Conservation (phyloP, 2,113 vertebrate genomes). For the Syngnathus scovelli region DNA sequence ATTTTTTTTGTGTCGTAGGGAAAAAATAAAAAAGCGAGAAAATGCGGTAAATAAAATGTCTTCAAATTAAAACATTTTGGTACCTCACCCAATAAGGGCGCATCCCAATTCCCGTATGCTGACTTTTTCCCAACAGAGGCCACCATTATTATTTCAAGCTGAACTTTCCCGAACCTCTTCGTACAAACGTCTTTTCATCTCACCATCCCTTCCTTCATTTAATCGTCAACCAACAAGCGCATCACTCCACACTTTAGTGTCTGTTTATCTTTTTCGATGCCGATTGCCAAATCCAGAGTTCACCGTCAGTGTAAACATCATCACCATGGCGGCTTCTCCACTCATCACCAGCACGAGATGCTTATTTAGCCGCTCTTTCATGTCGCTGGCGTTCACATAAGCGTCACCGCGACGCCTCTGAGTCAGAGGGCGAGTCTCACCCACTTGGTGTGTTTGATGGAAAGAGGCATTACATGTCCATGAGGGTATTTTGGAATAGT, state of each 20-base stretch:
- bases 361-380: constrained; percentile 37
- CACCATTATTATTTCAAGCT: neutral
- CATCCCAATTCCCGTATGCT: no score
- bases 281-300: constrained; percentile 36
- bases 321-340: constrained; percentile 39
- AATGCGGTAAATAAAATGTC: no score
- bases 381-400: constrained; percentile 11
- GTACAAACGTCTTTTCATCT: constrained; percentile 21
- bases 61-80: no score
- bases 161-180: neutral
- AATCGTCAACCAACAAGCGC: constrained; percentile 13
- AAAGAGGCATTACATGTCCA: constrained; percentile 52
- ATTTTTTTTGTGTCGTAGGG: no score
- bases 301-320: constrained; percentile 46
- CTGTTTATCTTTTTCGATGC: neutral
- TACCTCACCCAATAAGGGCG: no score
- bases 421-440: constrained; percentile 31
- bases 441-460: constrained; percentile 9
- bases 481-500: constrained; percentile 5
- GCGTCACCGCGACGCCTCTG: constrained; percentile 19
- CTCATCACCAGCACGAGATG: constrained; percentile 26
- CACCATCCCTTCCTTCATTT: constrained; percentile 9
- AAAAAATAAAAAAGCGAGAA: no score
- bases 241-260: constrained; percentile 1
- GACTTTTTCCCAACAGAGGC: no score